phyloP scores from a whole-genome alignment of 2,797 vertebrate genomes.

The Spondyliosoma cantharus region DNA sequence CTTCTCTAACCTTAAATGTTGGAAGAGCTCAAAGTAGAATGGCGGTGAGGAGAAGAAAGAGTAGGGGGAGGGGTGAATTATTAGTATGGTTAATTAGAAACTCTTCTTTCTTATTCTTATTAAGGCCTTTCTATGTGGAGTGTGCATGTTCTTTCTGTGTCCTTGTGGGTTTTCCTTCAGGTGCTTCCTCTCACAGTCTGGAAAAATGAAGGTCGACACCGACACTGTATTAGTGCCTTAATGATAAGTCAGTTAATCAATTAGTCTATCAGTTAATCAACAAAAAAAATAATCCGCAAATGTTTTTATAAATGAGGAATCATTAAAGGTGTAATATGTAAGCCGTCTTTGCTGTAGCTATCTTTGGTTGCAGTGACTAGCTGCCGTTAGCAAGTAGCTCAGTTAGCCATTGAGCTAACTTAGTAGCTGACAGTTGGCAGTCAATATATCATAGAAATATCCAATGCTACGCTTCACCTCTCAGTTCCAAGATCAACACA shows the following conservation, averaged over 20 bases:
- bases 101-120: conserved; percentile 27
- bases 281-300: background rate
- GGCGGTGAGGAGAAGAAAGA: conserved; percentile 27
- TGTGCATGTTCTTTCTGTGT: conserved; percentile 2
- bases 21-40: conserved; percentile 40
- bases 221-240: background rate
- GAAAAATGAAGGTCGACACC: background rate
- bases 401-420: no score
- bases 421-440: no score
- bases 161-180: background rate
- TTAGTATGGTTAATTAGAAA: background rate
- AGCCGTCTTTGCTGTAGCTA: no score
- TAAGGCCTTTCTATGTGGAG: background rate
- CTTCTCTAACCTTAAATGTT: conserved; percentile 46
- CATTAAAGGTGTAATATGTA: background rate
- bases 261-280: background rate
- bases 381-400: no score
- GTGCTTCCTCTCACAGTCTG: background rate
- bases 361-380: no score
- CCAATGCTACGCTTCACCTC: no score
- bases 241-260: no score
- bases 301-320: background rate
- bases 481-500: no score
- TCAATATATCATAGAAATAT: no score
- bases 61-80: conserved; percentile 32